Evolutionary conservation across 2,888 invertebrate genomes (phyloP).

Genomic region (Stegana nigrithorax): DNA sequence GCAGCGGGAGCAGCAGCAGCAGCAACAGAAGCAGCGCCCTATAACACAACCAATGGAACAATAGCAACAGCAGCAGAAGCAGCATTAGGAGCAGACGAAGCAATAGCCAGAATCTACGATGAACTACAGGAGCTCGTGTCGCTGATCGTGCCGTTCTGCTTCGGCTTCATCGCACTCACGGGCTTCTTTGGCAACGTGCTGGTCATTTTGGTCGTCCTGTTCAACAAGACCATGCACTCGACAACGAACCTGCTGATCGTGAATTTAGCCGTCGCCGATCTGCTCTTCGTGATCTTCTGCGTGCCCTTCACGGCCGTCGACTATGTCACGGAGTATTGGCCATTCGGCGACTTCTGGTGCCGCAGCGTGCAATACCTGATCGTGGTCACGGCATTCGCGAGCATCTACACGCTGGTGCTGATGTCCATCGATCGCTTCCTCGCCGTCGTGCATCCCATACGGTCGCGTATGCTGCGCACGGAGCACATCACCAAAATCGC

Average conservation of each 20-base stretch:
- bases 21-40: not conserved
- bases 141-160: conserved; percentile 82
- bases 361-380: conserved; percentile 90
- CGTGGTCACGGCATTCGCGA: conserved; percentile 90
- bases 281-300: conserved; percentile 91
- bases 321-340: conserved; percentile 87
- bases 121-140: conserved; percentile 53
- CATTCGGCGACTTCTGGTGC: conserved; percentile 89
- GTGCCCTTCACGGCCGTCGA: conserved; percentile 93
- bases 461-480: conserved; percentile 85
- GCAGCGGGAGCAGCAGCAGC: too few relatives aligned
- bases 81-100: conserved; percentile 9
- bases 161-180: conserved; percentile 85
- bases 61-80: not conserved
- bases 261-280: conserved; percentile 88
- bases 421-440: conserved; percentile 93
- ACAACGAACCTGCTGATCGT: conserved; percentile 94
- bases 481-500: conserved; percentile 83
- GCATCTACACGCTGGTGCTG: conserved; percentile 91
- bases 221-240: conserved; percentile 90
- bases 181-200: conserved; percentile 89
- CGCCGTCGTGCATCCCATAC: conserved; percentile 92
- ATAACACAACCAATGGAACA: too few relatives aligned
- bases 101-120: conserved; percentile 12
- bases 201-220: conserved; percentile 87